Evolutionary conservation across 2,113 vertebrate genomes (phyloP), one percentile per base, ranked within the genome.

Genomic region (Labrus mixtus): DNA sequence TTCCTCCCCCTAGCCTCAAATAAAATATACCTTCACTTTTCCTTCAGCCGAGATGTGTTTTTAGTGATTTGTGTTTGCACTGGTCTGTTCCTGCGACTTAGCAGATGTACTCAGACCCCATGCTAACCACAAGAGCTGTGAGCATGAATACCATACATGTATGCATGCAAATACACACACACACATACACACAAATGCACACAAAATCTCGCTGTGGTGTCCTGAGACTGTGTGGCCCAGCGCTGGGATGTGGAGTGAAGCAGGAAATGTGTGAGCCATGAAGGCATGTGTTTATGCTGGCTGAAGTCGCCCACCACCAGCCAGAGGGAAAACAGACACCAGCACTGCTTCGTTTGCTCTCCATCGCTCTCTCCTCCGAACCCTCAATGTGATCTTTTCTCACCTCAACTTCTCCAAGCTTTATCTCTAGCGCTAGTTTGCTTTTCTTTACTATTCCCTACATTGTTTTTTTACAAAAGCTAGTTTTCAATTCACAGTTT

Each of bases 231-330:
- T 94, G 93, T 94, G 93, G 93, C 92, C 92, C 80, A 78, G 87
- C 36, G n/a, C 81, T 85, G 90, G 88, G 92, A 91, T 92, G 91
- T 87, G 90, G 91, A 92, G 87, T 78, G 90, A 89, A 86, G 92
- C 93, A 95, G 94, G 94, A 95, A 95, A 95, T 95, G 94, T 95
- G 93, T 92, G 91, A 95, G 94, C 94, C 91, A 92, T 95, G 93
- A 95, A 95, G 93, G 94, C 92, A 95, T 95, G 94, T 95, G 94
- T 95, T 95, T 95, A 95, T 94, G 89, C 93, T 95, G 94, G 94
- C 93, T 93, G 90, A 87, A 92, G 89, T 68, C 87, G 87, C 86
- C 89, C 92, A 91, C 93, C 91, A 77, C 93, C 93, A 94, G 94
- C 93, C 92, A 91, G 92, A 93, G 92, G 91, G 93, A 92, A 92